Evolutionary conservation across 1,140 invertebrate species (phyloP), one percentile per base, ranked within the genome.

Genomic region (Aethina tumida): DNA sequence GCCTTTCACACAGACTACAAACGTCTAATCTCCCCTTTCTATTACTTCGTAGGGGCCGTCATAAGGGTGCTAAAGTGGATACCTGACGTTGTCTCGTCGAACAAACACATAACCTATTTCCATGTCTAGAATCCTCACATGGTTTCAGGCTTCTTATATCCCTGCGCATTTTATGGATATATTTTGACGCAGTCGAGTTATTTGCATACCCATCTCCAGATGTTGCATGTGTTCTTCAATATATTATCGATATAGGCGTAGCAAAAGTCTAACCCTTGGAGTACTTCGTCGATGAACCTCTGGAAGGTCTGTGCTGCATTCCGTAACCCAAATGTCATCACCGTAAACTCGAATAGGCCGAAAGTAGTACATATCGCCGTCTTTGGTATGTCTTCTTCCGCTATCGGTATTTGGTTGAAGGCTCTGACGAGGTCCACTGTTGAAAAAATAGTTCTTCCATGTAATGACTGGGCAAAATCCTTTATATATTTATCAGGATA

Each of bases 361-460:
- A 32, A 52, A 43, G 12, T 52, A 12, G 14, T 53, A 10, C 14
- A 50, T 31, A 25, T 35, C 16, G 29, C 46, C 2, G 53, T 55
- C 26, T 55, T 51, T 17, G 17, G 17, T 5, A 59, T 39, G 21
- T 55, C 53, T 9, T 31, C 39, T 41, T 35, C 15, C 2, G 45
- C 38, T n/a, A 59, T 38, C 2, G 55, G 52, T n/a, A 65, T 56
- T 21, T 64, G 69, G 46, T 64, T 60, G 43, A 66, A 74, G 2
- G 41, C 47, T 6, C 39, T 41, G 0, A 67, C 67, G 13, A 52
- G 51, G 0, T 50, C 44, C 0, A 71, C 34, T 1, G 53, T 53
- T 0, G 55, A 56, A 39, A 73, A 73, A 19, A 59, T 39, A 45
- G 32, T 38, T 12, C 31, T 41, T 0, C 59, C 63, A 0, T 33